Evolutionary conservation across 2,113 vertebrate genomes (phyloP).

Genomic region (Cyanoderma ruficeps): DNA sequence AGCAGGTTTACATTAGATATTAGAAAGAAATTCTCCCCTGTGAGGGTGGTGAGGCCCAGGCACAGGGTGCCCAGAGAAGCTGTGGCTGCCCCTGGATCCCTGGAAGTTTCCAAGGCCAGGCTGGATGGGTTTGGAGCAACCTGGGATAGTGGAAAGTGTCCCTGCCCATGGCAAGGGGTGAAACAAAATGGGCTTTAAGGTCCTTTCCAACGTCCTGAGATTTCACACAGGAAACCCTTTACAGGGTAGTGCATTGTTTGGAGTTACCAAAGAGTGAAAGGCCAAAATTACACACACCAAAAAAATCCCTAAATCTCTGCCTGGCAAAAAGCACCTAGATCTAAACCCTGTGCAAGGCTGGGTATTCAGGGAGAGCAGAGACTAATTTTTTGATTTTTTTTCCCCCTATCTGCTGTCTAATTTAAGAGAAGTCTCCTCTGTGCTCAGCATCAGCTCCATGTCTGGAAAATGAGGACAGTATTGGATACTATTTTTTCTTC

Average conservation of each 20-base stretch:
- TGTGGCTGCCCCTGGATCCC: not conserved
- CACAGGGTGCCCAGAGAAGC: not conserved
- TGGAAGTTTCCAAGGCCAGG: not conserved
- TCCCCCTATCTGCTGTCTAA: not conserved
- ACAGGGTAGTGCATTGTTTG: not conserved
- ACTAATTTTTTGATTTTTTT: not conserved
- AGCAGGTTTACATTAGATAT: fast-evolving
- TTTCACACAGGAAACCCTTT: not conserved
- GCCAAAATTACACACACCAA: not conserved
- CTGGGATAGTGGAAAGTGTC: fast-evolving
- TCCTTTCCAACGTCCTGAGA: not conserved
- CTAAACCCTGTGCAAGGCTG: not conserved
- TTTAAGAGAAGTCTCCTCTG: not conserved
- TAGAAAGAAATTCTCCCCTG: no score
- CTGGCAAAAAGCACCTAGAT: not conserved
- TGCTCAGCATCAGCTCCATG: not conserved
- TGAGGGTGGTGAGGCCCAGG: no score
- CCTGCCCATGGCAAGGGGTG: not conserved
- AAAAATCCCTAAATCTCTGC: not conserved
- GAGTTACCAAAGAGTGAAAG: not conserved
- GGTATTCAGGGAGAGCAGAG: not conserved
- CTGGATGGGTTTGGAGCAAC: fast-evolving
- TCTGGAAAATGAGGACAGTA: not conserved
- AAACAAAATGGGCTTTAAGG: not conserved
- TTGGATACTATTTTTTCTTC: not conserved